Evolutionary conservation across 2,797 vertebrate species (phyloP).

Genomic region (Chloroceryle amazona): DNA sequence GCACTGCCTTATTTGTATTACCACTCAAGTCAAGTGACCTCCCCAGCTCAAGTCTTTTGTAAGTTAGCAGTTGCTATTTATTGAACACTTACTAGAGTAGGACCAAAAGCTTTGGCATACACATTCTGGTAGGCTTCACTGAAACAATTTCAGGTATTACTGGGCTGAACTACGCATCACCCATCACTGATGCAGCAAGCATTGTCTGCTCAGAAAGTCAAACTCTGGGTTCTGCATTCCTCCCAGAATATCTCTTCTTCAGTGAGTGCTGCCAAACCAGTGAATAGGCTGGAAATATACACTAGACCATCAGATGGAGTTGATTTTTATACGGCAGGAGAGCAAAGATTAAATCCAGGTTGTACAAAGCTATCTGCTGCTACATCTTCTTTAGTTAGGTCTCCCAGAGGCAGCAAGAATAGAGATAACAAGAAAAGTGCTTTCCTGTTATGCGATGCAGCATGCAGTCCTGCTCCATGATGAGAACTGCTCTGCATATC

Average conservation of each 20-base stretch:
- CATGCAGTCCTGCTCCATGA: accelerated
- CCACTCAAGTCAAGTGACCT: neutral
- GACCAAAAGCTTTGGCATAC: neutral
- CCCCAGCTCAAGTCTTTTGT: neutral
- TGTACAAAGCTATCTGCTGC: neutral
- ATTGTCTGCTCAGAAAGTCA: neutral
- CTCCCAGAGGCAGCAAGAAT: neutral
- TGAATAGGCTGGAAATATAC: neutral
- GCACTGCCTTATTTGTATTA: neutral
- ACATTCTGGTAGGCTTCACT: neutral
- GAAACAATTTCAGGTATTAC: neutral
- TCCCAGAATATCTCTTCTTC: neutral
- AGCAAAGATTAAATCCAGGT: neutral
- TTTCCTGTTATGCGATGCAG: accelerated
- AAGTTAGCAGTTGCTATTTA: neutral
- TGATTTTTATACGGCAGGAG: neutral
- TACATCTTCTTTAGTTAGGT: neutral
- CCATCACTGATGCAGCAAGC: neutral
- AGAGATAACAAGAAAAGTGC: neutral
- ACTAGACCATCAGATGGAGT: neutral
- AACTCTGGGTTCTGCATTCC: neutral
- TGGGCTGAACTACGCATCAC: neutral
- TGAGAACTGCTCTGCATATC: neutral
- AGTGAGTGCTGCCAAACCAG: neutral
- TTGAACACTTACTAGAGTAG: neutral